A percentile compares a stretch with the other conserved stretches of the same genome.
These are phyloP conservation scores for Drosophila sechellia DNA, from an alignment of 1,140 invertebrate genomes.

Conservation along the genomic window DNA sequence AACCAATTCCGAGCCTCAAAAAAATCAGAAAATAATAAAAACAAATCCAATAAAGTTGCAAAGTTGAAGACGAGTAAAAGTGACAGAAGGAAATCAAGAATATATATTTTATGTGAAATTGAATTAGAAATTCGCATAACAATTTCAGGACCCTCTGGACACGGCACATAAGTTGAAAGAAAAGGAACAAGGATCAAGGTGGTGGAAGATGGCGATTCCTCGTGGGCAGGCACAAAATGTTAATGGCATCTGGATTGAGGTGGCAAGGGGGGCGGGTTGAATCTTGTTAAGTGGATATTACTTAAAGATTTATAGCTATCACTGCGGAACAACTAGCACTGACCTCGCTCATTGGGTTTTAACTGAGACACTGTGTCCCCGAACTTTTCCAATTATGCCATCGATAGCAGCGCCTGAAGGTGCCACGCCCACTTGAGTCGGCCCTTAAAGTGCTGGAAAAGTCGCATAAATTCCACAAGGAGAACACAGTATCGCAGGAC, in stretches of 20 bases:
- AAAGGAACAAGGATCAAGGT: background rate
- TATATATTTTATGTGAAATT: constrained; percentile 68
- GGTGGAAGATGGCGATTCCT: background rate
- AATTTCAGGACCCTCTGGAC: constrained; percentile 46
- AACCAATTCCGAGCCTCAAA: background rate
- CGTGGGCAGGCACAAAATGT: constrained; percentile 6
- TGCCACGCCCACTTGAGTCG: constrained; percentile 8
- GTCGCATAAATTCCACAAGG: constrained; percentile 56
- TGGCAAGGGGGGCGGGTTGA: background rate
- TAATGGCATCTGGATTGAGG: constrained; percentile 20
- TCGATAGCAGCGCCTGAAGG: constrained; percentile 22
- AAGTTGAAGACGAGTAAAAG: constrained; percentile 18
- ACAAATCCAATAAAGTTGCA: constrained; percentile 65
- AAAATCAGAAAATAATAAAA: constrained; percentile 35
- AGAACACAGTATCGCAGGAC: constrained; percentile 7
- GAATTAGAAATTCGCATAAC: constrained; percentile 73
- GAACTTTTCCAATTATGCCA: constrained; percentile 68
- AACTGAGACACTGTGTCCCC: constrained; percentile 14
- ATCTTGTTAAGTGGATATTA: constrained; percentile 17
- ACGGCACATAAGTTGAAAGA: constrained; percentile 25
- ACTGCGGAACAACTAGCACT: constrained; percentile 11
- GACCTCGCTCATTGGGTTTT: constrained; percentile 46
- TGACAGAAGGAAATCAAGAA: constrained; percentile 41
- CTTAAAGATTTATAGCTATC: constrained; percentile 28
- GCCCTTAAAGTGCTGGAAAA: constrained; percentile 35